Evolutionary conservation across 2,797 vertebrate species (phyloP), one percentile per base, ranked within the genome.

Genomic region (Lepidocolaptes lacrymiger): DNA sequence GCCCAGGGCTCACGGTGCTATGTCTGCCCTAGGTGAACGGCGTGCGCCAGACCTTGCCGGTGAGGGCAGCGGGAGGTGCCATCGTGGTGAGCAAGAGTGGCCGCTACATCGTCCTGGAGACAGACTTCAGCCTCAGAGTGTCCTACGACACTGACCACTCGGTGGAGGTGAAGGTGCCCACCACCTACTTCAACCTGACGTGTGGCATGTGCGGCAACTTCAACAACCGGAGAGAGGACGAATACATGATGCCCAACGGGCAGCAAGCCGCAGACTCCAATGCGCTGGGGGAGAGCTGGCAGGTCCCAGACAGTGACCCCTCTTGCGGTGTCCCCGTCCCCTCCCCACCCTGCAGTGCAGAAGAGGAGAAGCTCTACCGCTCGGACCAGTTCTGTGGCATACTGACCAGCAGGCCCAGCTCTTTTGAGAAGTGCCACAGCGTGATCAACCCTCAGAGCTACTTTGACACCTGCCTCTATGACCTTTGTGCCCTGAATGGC

Each of bases 181-280:
- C 95, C 32, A 37, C 51, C 30, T 99, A 98, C 92, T 98, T 98
- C 20, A 84, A 97, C 88, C 95, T 97, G 88, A 98, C 98, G 43
- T 99, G 98, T 14, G 99, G 99, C 91, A 97, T 99, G 95, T 99
- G 98, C 41, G 98, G 98, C 37, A 99, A 99, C 97, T 99, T 98
- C 67, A 99, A 99, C 96, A 87, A 76, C 71, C 55, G 69, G 30
- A 79, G 19, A 69, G 92, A 88, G 24, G 98, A 99, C 18, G 98
- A 99, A 48, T 96, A 97, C 91, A 94, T 51, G 82, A 97, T 95
- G 95, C 96, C 97, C 8, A 91, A 98, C 4, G 97, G 97, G 34
- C 93, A 96, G 62, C 93, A 87, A 56, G 97, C 98, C 4, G 16
- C 69, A 14, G 69, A 96, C 34, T 77, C 95, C 28, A 96, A 96